Base-by-base conservation (phyloP, 2,113 vertebrate genomes). In the Forbesichthys agassizii region DNA sequence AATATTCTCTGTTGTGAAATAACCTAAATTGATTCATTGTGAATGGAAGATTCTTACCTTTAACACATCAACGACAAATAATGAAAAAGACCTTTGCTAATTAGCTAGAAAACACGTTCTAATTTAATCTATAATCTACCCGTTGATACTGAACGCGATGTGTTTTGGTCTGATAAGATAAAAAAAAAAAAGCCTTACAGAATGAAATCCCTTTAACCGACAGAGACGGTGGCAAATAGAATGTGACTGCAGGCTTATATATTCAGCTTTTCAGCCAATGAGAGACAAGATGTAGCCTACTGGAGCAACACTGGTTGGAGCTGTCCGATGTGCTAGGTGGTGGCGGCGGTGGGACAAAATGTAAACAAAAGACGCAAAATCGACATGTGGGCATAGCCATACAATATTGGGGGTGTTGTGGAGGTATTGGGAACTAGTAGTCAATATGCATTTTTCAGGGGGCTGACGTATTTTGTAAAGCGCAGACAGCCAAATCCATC, bases 71-170 rank as follows among this genome's bases (percentile, higher is more conserved):
- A 4, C 11, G 9, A 46, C 10, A 5, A 55, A 5, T 48, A 1
- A 58, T 36, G 10, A 67, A 61, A 6, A 10, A 3, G 46, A 42
- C 42, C 0, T 60, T 47, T 48, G 51, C n/a, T 47, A 51, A 61
- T 18, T 46, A 9, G 47, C 64, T 9, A 53, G 13, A n/a, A 61
- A 64, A 12, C 71, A 77, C 79, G 53, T 33, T 27, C 27, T 27
- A 27, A 27, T 27, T 27, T 54, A 33, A n/a, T 51, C 20, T 10
- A 16, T 36, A 7, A 1, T 42, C 36, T 8, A 62, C 11, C 71
- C 58, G 76, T 52, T 84, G 86, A 86, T 85, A 86, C 84, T 88
- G 81, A 65, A 42, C 64, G 4, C 56, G n/a, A 14, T 7, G 66
- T 18, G 83, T 66, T 71, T 69, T 82, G 64, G 16, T 48, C 68